Conservation (phyloP, 2,113 vertebrate species). For the Micronisus gabar region DNA sequence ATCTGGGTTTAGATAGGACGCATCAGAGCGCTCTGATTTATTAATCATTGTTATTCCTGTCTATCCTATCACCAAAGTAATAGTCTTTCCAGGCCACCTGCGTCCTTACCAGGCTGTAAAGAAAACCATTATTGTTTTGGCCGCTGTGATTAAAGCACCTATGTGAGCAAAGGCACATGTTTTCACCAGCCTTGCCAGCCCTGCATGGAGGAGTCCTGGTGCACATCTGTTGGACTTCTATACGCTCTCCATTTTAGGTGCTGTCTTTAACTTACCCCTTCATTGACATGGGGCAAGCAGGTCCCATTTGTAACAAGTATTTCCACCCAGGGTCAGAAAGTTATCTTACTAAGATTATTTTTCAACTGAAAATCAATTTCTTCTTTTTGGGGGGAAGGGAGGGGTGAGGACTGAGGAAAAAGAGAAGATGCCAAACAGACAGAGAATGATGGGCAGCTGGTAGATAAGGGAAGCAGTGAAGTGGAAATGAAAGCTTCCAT, state of each 20-base stretch:
- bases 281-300: neutral
- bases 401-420: neutral
- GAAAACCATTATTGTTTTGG: neutral
- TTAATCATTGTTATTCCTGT: neutral
- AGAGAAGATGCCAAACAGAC: neutral
- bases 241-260: neutral
- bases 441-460: conserved; percentile 30
- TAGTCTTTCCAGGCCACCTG: neutral
- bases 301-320: neutral
- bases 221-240: neutral
- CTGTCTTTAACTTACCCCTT: neutral
- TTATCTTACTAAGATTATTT: neutral
- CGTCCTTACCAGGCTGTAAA: neutral
- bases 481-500: conserved; percentile 43
- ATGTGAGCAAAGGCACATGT: accelerated
- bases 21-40: neutral
- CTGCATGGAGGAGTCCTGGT: neutral
- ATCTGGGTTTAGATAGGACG: neutral
- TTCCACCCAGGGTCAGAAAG: neutral
- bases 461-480: conserved; percentile 36
- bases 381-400: neutral
- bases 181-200: neutral
- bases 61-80: neutral
- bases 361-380: neutral
- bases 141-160: neutral